Evolutionary conservation across 2,797 vertebrate genomes (phyloP).

Genomic region (Labroides dimidiatus): DNA sequence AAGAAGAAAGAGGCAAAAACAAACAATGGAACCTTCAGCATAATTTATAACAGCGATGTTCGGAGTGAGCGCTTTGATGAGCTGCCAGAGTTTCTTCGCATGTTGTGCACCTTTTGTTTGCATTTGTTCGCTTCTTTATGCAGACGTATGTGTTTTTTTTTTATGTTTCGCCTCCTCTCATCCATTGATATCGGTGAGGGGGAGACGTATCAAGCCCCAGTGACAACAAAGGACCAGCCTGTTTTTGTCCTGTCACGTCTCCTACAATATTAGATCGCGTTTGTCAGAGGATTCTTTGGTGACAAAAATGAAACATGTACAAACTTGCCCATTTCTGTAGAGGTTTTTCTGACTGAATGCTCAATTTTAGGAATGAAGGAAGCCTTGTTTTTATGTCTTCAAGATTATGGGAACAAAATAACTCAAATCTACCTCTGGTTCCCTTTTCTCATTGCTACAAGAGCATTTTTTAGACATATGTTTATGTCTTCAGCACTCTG

Average conservation of each 20-base stretch:
- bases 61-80: constrained; percentile 65
- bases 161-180: constrained; percentile 39
- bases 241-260: constrained; percentile 55
- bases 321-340: constrained; percentile 6
- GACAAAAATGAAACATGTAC: constrained; percentile 33
- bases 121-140: constrained; percentile 31
- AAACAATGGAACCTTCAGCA: constrained; percentile 72
- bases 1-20: constrained; percentile 60
- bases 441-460: background rate
- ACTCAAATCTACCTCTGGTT: too few species aligned
- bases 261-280: constrained; percentile 31
- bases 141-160: constrained; percentile 47
- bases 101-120: constrained; percentile 57
- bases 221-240: constrained; percentile 59
- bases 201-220: constrained; percentile 52
- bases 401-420: background rate
- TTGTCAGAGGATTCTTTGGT: constrained; percentile 21
- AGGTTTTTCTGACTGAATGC: constrained; percentile 14
- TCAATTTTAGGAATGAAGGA: constrained; percentile 4
- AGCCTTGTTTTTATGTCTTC: background rate
- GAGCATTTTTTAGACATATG: background rate
- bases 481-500: background rate
- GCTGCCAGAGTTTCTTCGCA: constrained; percentile 60
- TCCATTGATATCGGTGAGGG: constrained; percentile 51
- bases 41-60: constrained; percentile 67